These are phyloP conservation scores for Drosophila rubida DNA, from an alignment of 2,888 invertebrate genomes.

Conservation along the genomic window DNA sequence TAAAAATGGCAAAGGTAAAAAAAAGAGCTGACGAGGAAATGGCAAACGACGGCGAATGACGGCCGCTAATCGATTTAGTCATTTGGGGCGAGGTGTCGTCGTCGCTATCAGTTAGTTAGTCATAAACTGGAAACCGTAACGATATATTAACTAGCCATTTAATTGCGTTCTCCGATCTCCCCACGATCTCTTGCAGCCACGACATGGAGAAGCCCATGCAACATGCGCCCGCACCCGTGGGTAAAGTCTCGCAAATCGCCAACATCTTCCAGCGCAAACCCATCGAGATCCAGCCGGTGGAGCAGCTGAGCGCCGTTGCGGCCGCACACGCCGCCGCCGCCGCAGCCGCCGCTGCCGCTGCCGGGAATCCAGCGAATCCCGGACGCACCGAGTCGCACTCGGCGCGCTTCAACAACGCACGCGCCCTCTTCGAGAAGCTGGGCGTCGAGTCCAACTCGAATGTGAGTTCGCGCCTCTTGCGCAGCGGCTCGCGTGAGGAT, in stretches of 20 bases:
- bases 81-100: conserved; percentile 19
- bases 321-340: conserved; percentile 83
- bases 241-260: conserved; percentile 96
- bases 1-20: conserved; percentile 71
- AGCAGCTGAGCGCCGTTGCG: conserved; percentile 82
- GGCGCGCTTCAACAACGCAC: conserved; percentile 95
- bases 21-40: neutral
- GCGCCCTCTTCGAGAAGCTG: conserved; percentile 96
- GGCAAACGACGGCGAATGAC: neutral
- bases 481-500: conserved; percentile 85
- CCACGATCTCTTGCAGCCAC: conserved; percentile 61
- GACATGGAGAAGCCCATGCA: conserved; percentile 87
- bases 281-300: conserved; percentile 85
- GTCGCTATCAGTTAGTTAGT: conserved; percentile 31
- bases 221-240: conserved; percentile 85
- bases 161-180: too few species aligned
- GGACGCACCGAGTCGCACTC: conserved; percentile 95
- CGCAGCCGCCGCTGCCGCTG: conserved; percentile 80
- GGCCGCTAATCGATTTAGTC: conserved; percentile 35
- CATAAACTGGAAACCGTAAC: conserved; percentile 27
- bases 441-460: conserved; percentile 88
- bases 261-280: conserved; percentile 93
- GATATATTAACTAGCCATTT: conserved; percentile 16
- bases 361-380: conserved; percentile 86
- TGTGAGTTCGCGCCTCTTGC: conserved; percentile 82